phyloP scores from a whole-genome alignment of 2,888 invertebrate genomes.

The Scaptomyza reducta region DNA sequence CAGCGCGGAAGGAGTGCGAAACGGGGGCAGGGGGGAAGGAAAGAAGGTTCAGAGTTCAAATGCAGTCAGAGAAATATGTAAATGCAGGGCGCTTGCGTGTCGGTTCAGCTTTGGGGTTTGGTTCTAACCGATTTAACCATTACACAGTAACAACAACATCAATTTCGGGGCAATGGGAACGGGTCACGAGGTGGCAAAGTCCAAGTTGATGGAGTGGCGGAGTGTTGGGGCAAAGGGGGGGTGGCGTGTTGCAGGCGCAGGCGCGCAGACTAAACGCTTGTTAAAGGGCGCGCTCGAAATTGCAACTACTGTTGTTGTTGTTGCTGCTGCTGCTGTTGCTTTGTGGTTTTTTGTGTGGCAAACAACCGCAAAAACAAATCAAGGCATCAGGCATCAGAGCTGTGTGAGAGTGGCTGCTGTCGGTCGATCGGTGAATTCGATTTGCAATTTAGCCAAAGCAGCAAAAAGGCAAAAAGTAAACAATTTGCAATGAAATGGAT shows the following conservation, averaged over 20 bases:
- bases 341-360: constrained; percentile 33
- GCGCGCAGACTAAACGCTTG: constrained; percentile 69
- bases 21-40: background rate
- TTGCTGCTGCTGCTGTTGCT: constrained; percentile 29
- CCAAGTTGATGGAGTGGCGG: background rate
- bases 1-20: background rate
- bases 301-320: constrained; percentile 21
- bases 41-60: constrained; percentile 65
- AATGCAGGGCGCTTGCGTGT: constrained; percentile 78
- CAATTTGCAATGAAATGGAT: constrained; percentile 76
- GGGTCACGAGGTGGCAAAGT: constrained; percentile 64
- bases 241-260: constrained; percentile 27
- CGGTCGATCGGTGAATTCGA: constrained; percentile 38
- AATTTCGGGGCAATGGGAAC: constrained; percentile 66
- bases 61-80: constrained; percentile 77
- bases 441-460: constrained; percentile 48
- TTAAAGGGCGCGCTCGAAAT: constrained; percentile 77
- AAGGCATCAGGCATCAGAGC: constrained; percentile 36
- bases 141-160: constrained; percentile 66
- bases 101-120: constrained; percentile 45
- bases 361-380: constrained; percentile 79
- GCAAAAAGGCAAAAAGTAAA: constrained; percentile 65
- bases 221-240: background rate
- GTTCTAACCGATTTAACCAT: constrained; percentile 73
- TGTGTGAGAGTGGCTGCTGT: background rate